phyloP scores from a whole-genome alignment of 2,888 invertebrate genomes.

The Mesopsocus fuscifrons region DNA sequence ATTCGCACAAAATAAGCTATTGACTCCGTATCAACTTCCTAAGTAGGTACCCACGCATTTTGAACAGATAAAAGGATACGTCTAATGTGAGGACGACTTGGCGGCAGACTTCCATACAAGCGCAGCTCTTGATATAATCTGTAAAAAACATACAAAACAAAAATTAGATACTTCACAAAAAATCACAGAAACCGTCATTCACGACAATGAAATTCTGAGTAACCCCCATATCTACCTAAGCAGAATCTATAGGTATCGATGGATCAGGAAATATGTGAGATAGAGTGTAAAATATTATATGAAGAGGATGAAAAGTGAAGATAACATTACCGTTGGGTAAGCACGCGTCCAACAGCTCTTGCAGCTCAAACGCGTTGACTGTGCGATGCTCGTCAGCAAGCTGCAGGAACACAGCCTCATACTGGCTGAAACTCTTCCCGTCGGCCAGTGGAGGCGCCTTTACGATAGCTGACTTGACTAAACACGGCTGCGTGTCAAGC shows the following conservation, averaged over 20 bases:
- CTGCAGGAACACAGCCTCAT: slow-evolving; percentile 77
- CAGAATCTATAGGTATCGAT: background rate
- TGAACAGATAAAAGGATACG: slow-evolving; percentile 47
- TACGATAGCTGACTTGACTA: slow-evolving; percentile 53
- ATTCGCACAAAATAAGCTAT: too few relatives aligned
- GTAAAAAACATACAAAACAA: slow-evolving; percentile 18
- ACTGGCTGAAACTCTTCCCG: slow-evolving; percentile 59
- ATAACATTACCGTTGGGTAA: slow-evolving; percentile 74
- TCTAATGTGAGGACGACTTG: slow-evolving; percentile 79
- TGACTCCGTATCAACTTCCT: too few relatives aligned
- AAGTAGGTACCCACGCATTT: too few relatives aligned
- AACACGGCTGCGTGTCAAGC: slow-evolving; percentile 38
- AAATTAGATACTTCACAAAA: too few relatives aligned
- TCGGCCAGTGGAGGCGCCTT: slow-evolving; percentile 51
- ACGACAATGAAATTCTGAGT: background rate
- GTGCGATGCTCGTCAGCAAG: slow-evolving; percentile 79
- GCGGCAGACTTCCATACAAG: slow-evolving; percentile 77
- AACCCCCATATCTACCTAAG: too few relatives aligned
- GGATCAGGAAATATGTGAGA: too few relatives aligned
- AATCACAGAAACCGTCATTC: background rate
- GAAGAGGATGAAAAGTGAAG: too few relatives aligned
- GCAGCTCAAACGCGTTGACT: slow-evolving; percentile 77
- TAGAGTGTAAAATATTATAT: too few relatives aligned
- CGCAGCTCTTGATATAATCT: slow-evolving; percentile 88
- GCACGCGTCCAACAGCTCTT: slow-evolving; percentile 76